Evolutionary conservation across 2,888 invertebrate species (phyloP), one percentile per base, ranked within the genome.

Genomic region (Lasioglossum villosulum): DNA sequence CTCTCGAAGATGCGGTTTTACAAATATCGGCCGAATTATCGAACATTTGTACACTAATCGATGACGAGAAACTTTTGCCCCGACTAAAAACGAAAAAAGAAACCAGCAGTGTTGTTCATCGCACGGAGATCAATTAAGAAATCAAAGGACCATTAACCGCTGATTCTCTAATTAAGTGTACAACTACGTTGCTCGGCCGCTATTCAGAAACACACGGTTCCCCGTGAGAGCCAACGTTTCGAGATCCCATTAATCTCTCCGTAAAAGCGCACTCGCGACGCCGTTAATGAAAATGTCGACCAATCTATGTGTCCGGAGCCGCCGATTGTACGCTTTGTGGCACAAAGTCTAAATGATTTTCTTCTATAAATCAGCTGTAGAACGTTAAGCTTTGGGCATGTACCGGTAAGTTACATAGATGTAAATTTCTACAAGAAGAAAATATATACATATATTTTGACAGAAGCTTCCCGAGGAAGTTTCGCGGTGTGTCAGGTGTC

Each of bases 271-370:
- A 80, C 86, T 89, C 90, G 83, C 81, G 86, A 77, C 80, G 80
- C 82, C 80, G 83, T 88, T 79, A 75, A 89, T 91, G 84, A 92
- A 92, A 79, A 16, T 93, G 92, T 94, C 91, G 94, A 94, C 94
- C 94, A 94, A 94, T 94, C 94, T 94, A 91, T 91, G 93, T 94
- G 93, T 94, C 94, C 94, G 92, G 92, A 87, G 85, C 83, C 80
- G 75, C 68, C 63, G 82, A 82, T 82, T 56, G 80, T 83, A 80
- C 63, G 73, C 79, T 86, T 56, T 70, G 68, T 80, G 73, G 78
- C 85, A 82, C 87, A 80, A 56, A 83, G 78, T 76, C 68, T 81
- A 75, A 87, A 77, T 70, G 63, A 75, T 78, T 72, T 74, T 78
- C 82, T 75, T 84, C 79, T 78, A 66, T 37, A 78, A 74, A 80